phyloP scores from a whole-genome alignment of 2,113 vertebrate species.

The Pipa parva region DNA sequence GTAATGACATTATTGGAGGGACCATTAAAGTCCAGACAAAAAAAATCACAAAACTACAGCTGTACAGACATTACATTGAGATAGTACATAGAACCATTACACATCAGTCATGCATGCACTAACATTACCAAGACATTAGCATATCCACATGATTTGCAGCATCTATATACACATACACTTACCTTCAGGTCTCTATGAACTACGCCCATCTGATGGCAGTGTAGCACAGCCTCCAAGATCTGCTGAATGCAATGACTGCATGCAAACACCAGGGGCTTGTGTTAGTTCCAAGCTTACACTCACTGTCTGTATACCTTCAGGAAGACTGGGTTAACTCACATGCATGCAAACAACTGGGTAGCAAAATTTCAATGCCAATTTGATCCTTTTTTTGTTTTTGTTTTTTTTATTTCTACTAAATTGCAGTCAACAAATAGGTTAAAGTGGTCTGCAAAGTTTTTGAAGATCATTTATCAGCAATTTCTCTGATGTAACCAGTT shows the following conservation, averaged over 20 bases:
- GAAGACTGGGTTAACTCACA: conserved; percentile 55
- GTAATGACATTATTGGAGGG: too few relatives aligned
- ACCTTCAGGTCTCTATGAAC: conserved; percentile 97
- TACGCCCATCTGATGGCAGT: conserved; percentile 97
- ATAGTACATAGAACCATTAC: not conserved
- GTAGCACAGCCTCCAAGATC: conserved; percentile 96
- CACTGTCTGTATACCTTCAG: conserved; percentile 66
- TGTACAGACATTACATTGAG: conserved; percentile 10
- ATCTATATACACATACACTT: conserved; percentile 63
- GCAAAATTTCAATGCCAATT: too few relatives aligned
- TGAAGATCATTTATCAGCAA: too few relatives aligned
- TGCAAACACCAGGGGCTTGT: conserved; percentile 89
- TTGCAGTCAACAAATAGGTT: too few relatives aligned
- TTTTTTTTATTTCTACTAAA: too few relatives aligned
- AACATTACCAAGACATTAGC: conserved; percentile 50
- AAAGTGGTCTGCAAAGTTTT: too few relatives aligned
- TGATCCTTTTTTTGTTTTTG: too few relatives aligned
- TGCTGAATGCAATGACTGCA: conserved; percentile 99
- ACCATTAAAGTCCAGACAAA: too few relatives aligned
- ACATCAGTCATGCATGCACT: conserved; percentile 25
- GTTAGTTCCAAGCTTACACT: conserved; percentile 81
- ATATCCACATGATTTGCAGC: conserved; percentile 19
- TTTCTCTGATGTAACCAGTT: conserved; percentile 47
- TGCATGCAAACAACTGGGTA: conserved; percentile 47
- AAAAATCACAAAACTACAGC: too few relatives aligned